phyloP scores from a whole-genome alignment of 2,797 vertebrate genomes.

The Danio jaintianensis region DNA sequence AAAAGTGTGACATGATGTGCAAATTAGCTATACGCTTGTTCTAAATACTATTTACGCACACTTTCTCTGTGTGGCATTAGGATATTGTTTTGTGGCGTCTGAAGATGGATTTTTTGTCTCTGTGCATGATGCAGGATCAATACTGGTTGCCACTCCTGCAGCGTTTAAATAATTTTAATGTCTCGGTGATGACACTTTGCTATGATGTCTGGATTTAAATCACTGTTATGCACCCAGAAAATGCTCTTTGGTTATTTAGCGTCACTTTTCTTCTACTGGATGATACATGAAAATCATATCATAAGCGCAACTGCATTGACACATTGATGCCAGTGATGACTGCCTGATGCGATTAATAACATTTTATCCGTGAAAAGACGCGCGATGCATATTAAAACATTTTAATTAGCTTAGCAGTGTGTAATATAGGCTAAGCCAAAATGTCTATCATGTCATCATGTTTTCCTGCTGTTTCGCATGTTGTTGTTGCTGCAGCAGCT shows the following conservation, averaged over 20 bases:
- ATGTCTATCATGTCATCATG: conserved; percentile 18
- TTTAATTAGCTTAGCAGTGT: background rate
- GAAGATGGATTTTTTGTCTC: conserved; percentile 3
- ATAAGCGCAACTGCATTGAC: conserved; percentile 30
- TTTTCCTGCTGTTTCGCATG: conserved; percentile 20
- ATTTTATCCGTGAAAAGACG: background rate
- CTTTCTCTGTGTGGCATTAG: background rate
- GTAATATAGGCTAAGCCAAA: background rate
- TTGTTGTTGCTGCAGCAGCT: conserved; percentile 38
- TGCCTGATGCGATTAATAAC: background rate
- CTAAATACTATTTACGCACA: background rate
- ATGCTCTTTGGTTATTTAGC: background rate
- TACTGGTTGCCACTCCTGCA: conserved; percentile 36
- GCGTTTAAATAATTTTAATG: conserved; percentile 15
- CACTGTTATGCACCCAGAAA: background rate
- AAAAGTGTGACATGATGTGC: conserved; percentile 19
- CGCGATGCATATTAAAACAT: background rate
- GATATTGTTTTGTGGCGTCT: conserved; percentile 24
- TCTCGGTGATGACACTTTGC: background rate
- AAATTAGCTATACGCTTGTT: background rate
- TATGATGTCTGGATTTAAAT: background rate
- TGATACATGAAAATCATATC: conserved; percentile 15
- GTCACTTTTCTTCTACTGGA: conserved; percentile 6
- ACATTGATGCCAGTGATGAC: conserved; percentile 4
- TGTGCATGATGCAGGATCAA: conserved; percentile 22